Evolutionary conservation across 2,113 vertebrate genomes (phyloP), one percentile per base, ranked within the genome.

Genomic region (Felis catus): DNA sequence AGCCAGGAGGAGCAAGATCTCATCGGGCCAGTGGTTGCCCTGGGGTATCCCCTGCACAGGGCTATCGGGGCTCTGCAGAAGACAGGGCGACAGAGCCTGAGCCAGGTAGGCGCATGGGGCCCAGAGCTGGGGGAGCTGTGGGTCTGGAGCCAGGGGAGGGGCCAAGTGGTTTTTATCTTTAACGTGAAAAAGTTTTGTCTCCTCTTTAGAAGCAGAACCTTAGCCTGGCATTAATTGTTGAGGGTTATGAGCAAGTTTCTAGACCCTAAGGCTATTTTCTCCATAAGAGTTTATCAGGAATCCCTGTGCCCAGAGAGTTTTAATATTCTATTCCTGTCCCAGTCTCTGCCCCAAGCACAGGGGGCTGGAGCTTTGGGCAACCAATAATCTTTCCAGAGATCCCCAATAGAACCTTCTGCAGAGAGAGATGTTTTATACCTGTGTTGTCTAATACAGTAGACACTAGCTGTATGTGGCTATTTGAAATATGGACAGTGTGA

Each of bases 41-140:
- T 98, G 93, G 99, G 99, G 33, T 99, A 99, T 95, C 98, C 99
- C 0, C 97, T 99, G 51, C 98, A 95, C 29, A 99, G 99, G 63
- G 99, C 99, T 95, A 99, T 99, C 85, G 98, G 98, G n/a, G 99
- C 99, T 73, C 98, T 99, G 83, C 99, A 99, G 99, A 99, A 99
- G 98, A 99, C 99, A 0, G 99, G 99, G 33, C 98, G 94, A 76
- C 99, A 99, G 96, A 99, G 99, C 83, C 98, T 99, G 36, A 99
- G 99, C 85, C 99, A 99, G 99, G 99, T 99, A 86, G 94, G 99
- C 98, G 27, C 39, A 5, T 1, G 4, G 33, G 41, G 1, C 18
- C 55, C 58, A 1, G 10, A 61, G 48, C 51, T 45, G 41, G 78
- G 51, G 33, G 25, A 45, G 7, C 79, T 88, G 25, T 29, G 80